Conservation (phyloP, 2,888 invertebrate genomes). For the Linnaemya tessellans region DNA sequence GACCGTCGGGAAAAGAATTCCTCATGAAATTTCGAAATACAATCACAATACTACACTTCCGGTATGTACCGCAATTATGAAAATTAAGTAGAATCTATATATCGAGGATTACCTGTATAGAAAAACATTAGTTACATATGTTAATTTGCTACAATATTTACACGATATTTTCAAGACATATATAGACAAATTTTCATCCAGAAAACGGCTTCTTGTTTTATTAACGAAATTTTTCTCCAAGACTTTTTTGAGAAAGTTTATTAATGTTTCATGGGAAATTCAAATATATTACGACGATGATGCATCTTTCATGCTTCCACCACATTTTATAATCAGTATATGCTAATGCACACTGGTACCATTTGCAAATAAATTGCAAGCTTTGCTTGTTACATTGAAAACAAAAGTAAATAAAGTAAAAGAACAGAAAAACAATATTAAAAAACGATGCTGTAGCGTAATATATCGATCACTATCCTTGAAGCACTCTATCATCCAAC, state of each 20-base stretch:
- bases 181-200: slow-evolving; percentile 16
- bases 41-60: too few relatives aligned
- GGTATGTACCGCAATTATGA: too few relatives aligned
- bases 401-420: too few relatives aligned
- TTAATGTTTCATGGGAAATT: slow-evolving; percentile 59
- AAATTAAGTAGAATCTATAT: too few relatives aligned
- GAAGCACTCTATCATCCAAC: too few relatives aligned
- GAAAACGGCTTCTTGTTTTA: slow-evolving; percentile 67
- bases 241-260: slow-evolving; percentile 31
- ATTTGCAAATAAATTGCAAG: background rate
- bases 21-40: too few relatives aligned
- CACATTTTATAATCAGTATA: slow-evolving; percentile 30
- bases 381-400: too few relatives aligned
- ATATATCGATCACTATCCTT: too few relatives aligned
- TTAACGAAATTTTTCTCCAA: slow-evolving; percentile 59
- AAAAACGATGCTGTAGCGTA: too few relatives aligned
- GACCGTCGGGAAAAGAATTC: too few relatives aligned
- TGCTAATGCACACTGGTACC: slow-evolving; percentile 31
- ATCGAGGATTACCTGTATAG: too few relatives aligned
- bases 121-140: slow-evolving; percentile 56
- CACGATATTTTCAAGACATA: slow-evolving; percentile 58
- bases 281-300: slow-evolving; percentile 51
- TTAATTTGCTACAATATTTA: slow-evolving; percentile 66
- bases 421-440: too few relatives aligned
- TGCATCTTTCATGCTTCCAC: slow-evolving; percentile 43